A percentile compares a stretch with the other conserved stretches of the same genome.
Evolutionary conservation across 2,797 vertebrate species (phyloP).

Genomic region (Cuculus canorus): DNA sequence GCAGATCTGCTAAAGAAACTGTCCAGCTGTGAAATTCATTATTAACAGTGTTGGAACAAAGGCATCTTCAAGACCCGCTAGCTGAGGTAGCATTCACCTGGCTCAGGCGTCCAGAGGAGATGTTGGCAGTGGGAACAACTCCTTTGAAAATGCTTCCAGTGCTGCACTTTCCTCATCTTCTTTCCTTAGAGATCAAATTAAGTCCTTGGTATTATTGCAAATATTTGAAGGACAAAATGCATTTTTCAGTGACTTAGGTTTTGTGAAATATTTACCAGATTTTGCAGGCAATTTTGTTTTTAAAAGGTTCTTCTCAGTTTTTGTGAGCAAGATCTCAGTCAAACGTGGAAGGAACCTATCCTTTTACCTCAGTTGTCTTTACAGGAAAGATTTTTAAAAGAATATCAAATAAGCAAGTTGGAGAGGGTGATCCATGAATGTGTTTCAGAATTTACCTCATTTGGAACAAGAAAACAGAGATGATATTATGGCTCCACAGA

Average conservation of each 20-base stretch:
- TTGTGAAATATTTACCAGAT: not conserved
- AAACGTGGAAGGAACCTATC: not conserved
- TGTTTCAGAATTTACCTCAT: not conserved
- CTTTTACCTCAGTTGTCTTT: not conserved
- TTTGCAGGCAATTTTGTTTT: not conserved
- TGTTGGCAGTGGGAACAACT: not conserved
- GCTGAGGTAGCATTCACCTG: not conserved
- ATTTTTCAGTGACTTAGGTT: not conserved
- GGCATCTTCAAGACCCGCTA: not conserved
- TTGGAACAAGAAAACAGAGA: not conserved
- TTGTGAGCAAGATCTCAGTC: not conserved
- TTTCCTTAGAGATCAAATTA: not conserved
- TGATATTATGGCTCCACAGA: not conserved
- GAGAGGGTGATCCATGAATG: not conserved
- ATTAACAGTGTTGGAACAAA: not conserved
- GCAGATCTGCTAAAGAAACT: not conserved
- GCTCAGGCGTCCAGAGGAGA: not conserved
- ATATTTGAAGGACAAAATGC: not conserved
- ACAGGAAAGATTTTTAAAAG: not conserved
- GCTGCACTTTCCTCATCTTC: not conserved
- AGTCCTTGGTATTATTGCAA: not conserved
- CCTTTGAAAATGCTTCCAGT: not conserved
- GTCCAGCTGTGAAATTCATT: constrained; percentile 2
- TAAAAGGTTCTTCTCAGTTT: not conserved
- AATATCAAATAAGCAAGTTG: not conserved